Evolutionary conservation across 1,140 invertebrate species (phyloP), one percentile per base, ranked within the genome.

Genomic region (Cherax quadricarinatus): DNA sequence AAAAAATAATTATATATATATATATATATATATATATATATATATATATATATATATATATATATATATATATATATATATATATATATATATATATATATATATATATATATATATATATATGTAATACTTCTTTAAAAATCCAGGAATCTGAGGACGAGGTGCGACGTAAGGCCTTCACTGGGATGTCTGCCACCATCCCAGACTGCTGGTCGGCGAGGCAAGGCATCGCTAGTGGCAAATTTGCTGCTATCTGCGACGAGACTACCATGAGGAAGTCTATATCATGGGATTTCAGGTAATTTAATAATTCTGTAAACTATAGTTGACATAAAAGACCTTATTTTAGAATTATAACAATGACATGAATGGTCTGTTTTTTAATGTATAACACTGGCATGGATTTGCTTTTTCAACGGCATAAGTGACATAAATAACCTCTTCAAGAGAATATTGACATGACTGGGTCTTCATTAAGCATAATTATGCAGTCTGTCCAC

Each of bases 241-340:
- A 79, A 18, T 88, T 75, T 49, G 86, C 73, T 30, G 86, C 70
- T 51, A 73, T 88, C 66, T 88, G 86, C 79, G 86, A 88, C 73
- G 73, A 73, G 86, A 88, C 62, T 16, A 79, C 86, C 51, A 88
- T 88, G 86, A 88, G 53, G 86, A 88, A 88, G 86, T 53, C 73
- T 4, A 88, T 88, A 18, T 88, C 86, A 12, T 88, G 86, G 86
- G 86, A 88, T 66, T 88, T 88, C 73, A 88, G 86, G 86, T 88
- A 60, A 86, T 10, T 18, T 5, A 66, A 66, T 12, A 66, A 57
- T 41, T 41, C 2, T 41, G 30, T 41, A 41, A 2, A 41, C 30
- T 41, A 41, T 41, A 41, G 30, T 41, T 41, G 30, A 41, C 30
- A 41, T 41, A 41, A 41, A 41, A 41, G 2, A 2, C 30, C 30